A percentile compares a stretch with the other conserved stretches of the same genome.
Conservation (phyloP, 2,113 vertebrate genomes). For the Cochlearius cochlearius region DNA sequence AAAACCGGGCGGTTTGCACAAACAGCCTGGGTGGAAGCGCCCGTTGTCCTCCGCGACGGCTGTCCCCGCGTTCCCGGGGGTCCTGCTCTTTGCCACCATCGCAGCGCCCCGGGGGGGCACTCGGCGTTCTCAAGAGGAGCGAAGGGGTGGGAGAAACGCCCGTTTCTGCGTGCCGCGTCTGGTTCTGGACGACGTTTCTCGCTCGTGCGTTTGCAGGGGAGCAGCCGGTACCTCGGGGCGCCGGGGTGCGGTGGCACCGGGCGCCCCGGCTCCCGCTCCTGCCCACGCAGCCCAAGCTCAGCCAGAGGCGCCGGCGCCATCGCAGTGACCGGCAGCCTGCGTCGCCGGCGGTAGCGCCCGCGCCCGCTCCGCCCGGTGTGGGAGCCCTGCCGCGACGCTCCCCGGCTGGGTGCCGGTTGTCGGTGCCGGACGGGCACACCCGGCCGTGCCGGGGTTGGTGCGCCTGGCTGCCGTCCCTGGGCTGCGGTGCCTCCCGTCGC, state of each 20-base stretch:
- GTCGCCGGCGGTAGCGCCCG: accelerated
- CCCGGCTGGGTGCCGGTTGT: not conserved
- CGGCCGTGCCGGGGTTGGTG: accelerated
- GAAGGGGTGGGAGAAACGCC: not conserved
- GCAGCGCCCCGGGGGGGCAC: not conserved
- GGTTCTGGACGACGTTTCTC: not conserved
- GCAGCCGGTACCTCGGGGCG: not conserved
- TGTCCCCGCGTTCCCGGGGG: accelerated
- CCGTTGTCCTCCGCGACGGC: accelerated
- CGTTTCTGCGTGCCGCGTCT: not conserved
- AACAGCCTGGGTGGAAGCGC: not conserved
- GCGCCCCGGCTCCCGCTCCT: not conserved
- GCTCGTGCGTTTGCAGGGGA: not conserved
- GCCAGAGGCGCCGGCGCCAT: accelerated
- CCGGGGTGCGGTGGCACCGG: not conserved
- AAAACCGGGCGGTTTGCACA: not conserved
- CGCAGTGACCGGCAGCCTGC: not conserved
- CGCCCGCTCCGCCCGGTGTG: not conserved
- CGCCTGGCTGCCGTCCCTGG: accelerated
- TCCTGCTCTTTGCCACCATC: accelerated
- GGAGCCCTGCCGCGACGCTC: not conserved
- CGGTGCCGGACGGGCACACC: too few species aligned
- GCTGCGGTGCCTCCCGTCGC: accelerated
- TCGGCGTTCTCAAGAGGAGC: not conserved
- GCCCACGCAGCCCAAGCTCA: not conserved